Evolutionary conservation across 2,888 invertebrate species (phyloP), one percentile per base, ranked within the genome.

Genomic region (Lasius fuliginosus): DNA sequence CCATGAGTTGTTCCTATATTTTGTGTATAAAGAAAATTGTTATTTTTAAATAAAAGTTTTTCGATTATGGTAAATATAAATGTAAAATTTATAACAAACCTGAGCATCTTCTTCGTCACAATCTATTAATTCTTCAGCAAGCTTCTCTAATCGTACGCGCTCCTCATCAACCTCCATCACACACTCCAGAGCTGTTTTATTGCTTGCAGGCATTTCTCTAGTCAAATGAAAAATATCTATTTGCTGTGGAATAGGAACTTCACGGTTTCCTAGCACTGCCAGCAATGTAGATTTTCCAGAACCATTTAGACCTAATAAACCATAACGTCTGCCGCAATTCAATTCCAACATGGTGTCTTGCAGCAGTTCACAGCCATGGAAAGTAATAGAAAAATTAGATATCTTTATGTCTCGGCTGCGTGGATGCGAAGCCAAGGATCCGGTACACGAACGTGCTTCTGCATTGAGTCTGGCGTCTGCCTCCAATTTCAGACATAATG

Each of bases 141-240:
- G 96, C 94, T 97, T 97, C 95, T 99, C 99, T 74, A 99, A 96
- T 87, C 98, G 96, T 79, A 98, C 96, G 79, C 99, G 96, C 94
- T 99, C 99, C 93, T 98, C 97, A 93, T 99, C 99, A 0, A 99
- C 99, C 95, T 99, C 99, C 98, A 99, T 98, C 56, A 99, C 99
- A 94, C 99, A 98, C 94, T 99, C 96, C 77, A 99, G 96, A 3
- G 99, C 99, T 15, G 98, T 97, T 96, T 99, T 99, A 92, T 99
- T 98, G 86, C 98, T 98, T n/a, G 99, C 99, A 0, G 99, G 98
- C 97, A 99, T 99, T 96, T 99, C 99, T 73, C 99, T 97, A 12
- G 98, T 98, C 94, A 99, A 96, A 95, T 99, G 98, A 95, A 99
- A 99, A 92, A 99, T 99, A 95, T 99, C 99, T 90, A 99, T 98